Percentiles rank a stretch among this genome's conserved stretches.
Conservation (phyloP, 2,888 invertebrate species). For the Hirtodrosophila confusa region DNA sequence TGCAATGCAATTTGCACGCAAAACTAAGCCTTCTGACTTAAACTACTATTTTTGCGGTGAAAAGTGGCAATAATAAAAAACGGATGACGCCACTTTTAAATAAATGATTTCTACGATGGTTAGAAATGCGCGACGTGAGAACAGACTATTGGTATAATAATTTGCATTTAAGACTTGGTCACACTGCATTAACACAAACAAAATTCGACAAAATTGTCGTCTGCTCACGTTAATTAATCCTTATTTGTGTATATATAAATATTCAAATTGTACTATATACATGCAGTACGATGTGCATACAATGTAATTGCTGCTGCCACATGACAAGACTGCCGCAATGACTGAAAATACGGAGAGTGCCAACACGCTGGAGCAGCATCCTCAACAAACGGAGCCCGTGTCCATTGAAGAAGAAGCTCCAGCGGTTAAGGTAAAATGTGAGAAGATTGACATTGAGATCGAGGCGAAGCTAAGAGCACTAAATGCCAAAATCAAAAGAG, state of each 20-base stretch:
- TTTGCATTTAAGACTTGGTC: too few relatives aligned
- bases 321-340: constrained; percentile 39
- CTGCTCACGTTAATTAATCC: too few relatives aligned
- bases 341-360: constrained; percentile 50
- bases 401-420: background rate
- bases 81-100: too few relatives aligned
- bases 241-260: constrained; percentile 4
- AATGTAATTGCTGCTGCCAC: constrained; percentile 10
- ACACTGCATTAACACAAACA: too few relatives aligned
- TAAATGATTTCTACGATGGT: too few relatives aligned
- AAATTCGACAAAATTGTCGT: too few relatives aligned
- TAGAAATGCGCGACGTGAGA: too few relatives aligned
- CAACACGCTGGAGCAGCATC: constrained; percentile 37
- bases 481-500: constrained; percentile 50
- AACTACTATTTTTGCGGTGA: too few relatives aligned
- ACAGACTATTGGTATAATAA: too few relatives aligned
- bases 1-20: background rate
- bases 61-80: too few relatives aligned
- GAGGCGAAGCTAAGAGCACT: constrained; percentile 76
- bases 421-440: constrained; percentile 71
- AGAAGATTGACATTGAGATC: constrained; percentile 81
- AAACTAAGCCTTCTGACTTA: background rate
- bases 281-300: background rate
- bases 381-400: constrained; percentile 12
- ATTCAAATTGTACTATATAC: constrained; percentile 8